phyloP scores from a whole-genome alignment of 2,113 vertebrate genomes.

The Salvelinus sp. region DNA sequence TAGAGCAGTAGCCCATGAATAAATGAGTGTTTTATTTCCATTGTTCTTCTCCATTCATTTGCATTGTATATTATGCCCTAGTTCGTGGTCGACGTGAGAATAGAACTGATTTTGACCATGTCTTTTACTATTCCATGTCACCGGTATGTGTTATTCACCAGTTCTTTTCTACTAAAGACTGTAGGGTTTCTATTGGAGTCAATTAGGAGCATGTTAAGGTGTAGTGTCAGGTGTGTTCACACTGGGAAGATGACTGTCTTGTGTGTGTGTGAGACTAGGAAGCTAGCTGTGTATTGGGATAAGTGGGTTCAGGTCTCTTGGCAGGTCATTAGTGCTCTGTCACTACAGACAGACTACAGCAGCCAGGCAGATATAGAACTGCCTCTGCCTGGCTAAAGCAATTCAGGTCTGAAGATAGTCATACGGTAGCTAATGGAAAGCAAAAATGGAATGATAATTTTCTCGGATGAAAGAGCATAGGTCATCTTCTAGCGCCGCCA shows the following conservation, averaged over 20 bases:
- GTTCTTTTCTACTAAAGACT: too few relatives aligned
- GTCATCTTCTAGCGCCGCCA: not conserved
- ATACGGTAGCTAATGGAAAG: too few relatives aligned
- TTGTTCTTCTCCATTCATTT: not conserved
- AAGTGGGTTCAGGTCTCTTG: not conserved
- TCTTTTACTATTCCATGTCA: too few relatives aligned
- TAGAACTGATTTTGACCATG: too few relatives aligned
- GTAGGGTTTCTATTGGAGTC: not conserved
- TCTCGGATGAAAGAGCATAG: not conserved
- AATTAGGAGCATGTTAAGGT: not conserved
- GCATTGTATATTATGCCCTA: not conserved
- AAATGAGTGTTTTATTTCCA: not conserved
- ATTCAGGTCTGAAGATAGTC: not conserved
- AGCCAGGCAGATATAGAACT: not conserved
- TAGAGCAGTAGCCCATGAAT: not conserved
- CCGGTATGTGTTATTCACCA: not conserved
- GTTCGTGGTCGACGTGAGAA: not conserved
- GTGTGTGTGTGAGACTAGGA: not conserved
- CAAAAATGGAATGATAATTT: not conserved
- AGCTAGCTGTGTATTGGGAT: not conserved
- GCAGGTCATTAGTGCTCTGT: not conserved
- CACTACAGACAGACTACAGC: not conserved
- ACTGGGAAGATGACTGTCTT: too few relatives aligned
- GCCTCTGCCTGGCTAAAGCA: not conserved
- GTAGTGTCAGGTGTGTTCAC: not conserved